These are phyloP conservation scores for Salvator merianae DNA, from an alignment of 2,113 vertebrate species.

Conservation along the genomic window DNA sequence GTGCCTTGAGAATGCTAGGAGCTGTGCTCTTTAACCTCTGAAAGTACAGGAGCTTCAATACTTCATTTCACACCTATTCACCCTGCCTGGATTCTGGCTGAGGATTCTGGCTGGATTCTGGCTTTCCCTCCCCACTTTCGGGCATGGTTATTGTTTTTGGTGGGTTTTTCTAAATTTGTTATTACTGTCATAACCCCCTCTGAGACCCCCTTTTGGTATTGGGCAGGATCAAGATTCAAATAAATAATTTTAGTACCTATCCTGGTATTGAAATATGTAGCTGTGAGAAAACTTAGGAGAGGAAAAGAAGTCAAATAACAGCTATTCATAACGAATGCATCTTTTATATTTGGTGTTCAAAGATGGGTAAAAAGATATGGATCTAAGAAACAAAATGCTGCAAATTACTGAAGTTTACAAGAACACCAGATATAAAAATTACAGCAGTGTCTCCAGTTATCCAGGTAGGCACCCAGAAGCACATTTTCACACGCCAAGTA, in stretches of 20 bases:
- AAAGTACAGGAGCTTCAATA: constrained; percentile 42
- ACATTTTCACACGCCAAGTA: no score
- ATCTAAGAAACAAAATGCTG: constrained; percentile 65
- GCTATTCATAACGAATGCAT: constrained; percentile 62
- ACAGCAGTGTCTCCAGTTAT: no score
- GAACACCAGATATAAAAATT: constrained; percentile 44
- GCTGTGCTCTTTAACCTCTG: constrained; percentile 51
- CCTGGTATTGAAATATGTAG: constrained; percentile 38
- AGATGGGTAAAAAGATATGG: constrained; percentile 62
- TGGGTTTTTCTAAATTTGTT: no score
- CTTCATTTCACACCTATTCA: constrained; percentile 23
- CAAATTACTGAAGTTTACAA: constrained; percentile 64
- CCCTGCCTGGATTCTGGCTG: constrained; percentile 55
- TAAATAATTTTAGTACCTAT: no score
- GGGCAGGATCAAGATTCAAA: no score
- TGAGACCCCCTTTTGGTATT: no score
- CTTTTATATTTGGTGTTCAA: constrained; percentile 55
- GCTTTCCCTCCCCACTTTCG: no score
- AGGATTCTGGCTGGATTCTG: no score
- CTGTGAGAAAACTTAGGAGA: constrained; percentile 8
- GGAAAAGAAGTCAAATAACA: constrained; percentile 37
- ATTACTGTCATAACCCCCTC: no score
- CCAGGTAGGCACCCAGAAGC: no score
- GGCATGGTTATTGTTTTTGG: no score
- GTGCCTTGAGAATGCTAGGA: constrained; percentile 48